Conservation (phyloP, 2,797 vertebrate genomes). For the Rhadinocentrus ornatus region DNA sequence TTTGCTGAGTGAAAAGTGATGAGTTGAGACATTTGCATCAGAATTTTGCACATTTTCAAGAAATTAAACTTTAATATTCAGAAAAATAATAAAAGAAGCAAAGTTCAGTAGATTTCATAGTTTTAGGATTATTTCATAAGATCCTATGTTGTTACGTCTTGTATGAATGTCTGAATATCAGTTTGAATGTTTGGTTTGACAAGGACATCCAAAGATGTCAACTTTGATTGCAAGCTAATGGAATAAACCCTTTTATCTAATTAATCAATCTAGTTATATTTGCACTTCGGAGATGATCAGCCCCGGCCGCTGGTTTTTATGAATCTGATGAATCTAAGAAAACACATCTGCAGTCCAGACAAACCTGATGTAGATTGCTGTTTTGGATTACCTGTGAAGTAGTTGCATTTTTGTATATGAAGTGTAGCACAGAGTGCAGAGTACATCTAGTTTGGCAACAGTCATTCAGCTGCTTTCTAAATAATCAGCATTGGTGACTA, state of each 20-base stretch:
- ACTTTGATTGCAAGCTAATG: neutral
- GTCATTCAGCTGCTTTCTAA: neutral
- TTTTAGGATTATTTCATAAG: neutral
- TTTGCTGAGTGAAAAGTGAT: conserved; percentile 8
- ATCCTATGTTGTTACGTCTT: neutral
- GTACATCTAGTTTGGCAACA: neutral
- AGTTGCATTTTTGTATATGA: neutral
- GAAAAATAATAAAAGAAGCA: neutral
- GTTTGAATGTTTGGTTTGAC: neutral
- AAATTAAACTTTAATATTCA: neutral
- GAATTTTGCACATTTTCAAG: neutral
- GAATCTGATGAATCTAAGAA: neutral
- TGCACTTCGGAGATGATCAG: neutral
- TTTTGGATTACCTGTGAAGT: neutral
- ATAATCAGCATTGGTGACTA: neutral
- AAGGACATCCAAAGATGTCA: neutral
- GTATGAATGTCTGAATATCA: neutral
- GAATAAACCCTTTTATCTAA: neutral
- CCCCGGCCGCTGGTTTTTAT: neutral
- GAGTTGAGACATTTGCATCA: neutral
- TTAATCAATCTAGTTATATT: neutral
- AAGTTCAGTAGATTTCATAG: too few relatives aligned
- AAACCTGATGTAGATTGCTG: neutral
- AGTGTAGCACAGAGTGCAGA: neutral
- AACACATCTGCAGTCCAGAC: neutral